A percentile compares a stretch with the other conserved stretches of the same genome.
Conservation (phyloP, 1,140 invertebrate genomes). For the Metaphire vulgaris region DNA sequence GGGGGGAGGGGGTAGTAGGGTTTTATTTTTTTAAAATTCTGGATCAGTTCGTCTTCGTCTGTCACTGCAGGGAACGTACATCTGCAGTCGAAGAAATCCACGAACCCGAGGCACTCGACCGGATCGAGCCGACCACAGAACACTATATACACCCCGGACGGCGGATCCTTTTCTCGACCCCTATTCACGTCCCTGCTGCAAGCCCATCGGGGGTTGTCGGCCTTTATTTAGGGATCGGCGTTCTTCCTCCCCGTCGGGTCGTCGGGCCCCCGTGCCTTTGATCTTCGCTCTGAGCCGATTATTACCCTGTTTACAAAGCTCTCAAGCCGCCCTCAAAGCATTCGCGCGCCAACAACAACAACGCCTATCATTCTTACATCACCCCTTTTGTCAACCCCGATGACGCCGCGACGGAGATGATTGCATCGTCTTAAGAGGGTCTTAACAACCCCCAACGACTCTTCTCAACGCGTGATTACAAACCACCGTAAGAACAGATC, state of each 20-base stretch:
- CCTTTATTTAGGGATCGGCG: too few relatives aligned
- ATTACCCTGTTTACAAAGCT: background rate
- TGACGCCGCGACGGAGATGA: background rate
- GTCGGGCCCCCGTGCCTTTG: background rate
- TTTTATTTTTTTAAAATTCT: too few relatives aligned
- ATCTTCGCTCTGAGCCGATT: background rate
- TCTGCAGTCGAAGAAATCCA: background rate
- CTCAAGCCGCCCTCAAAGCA: background rate
- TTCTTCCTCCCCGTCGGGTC: background rate
- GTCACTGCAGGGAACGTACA: background rate
- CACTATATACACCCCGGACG: background rate
- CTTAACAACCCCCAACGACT: background rate
- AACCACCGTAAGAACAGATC: background rate
- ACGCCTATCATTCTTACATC: background rate
- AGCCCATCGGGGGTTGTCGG: background rate
- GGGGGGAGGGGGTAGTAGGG: background rate
- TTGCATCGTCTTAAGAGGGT: background rate
- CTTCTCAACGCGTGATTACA: background rate
- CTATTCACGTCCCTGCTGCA: background rate
- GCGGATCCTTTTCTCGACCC: background rate
- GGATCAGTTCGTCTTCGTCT: too few relatives aligned
- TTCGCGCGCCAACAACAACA: background rate
- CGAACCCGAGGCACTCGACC: background rate
- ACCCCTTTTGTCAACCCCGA: background rate
- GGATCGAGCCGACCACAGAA: background rate